Evolutionary conservation across 1,140 invertebrate genomes (phyloP).

Genomic region (Drosophila oshimai): DNA sequence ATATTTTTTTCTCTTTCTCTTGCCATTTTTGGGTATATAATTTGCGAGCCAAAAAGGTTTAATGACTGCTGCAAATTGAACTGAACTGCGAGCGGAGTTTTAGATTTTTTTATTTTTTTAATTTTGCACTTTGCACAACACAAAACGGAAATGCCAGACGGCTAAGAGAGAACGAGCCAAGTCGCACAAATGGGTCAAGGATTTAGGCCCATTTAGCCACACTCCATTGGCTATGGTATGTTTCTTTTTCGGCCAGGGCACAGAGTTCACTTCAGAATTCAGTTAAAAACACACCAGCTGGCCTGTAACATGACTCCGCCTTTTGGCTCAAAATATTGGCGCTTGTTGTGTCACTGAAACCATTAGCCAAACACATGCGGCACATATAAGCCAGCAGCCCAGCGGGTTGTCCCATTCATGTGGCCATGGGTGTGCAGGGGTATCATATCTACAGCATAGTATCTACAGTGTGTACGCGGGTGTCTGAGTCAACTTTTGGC

Average conservation of each 20-base stretch:
- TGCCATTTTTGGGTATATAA: conserved; percentile 23
- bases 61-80: conserved; percentile 43
- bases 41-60: conserved; percentile 41
- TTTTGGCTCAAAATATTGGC: conserved; percentile 57
- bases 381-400: conserved; percentile 23
- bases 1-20: conserved; percentile 29
- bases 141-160: conserved; percentile 63
- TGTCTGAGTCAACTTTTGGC: conserved; percentile 31
- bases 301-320: conserved; percentile 5
- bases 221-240: conserved; percentile 54
- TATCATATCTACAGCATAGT: too few species aligned
- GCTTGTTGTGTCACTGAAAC: conserved; percentile 56
- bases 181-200: conserved; percentile 75
- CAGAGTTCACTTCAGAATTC: conserved; percentile 53
- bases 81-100: conserved; percentile 4
- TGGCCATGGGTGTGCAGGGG: conserved; percentile 10
- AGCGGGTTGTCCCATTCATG: conserved; percentile 28
- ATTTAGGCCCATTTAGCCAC: conserved; percentile 67
- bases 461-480: conserved; percentile 21
- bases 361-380: conserved; percentile 34
- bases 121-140: conserved; percentile 61
- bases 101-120: too few species aligned
- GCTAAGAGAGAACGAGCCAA: conserved; percentile 29
- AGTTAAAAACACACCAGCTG: conserved; percentile 41
- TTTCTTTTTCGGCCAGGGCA: conserved; percentile 26